Percentiles rank a stretch among this genome's conserved stretches.
Conservation (phyloP, 2,797 vertebrate species). For the Leucoraja ocellata region DNA sequence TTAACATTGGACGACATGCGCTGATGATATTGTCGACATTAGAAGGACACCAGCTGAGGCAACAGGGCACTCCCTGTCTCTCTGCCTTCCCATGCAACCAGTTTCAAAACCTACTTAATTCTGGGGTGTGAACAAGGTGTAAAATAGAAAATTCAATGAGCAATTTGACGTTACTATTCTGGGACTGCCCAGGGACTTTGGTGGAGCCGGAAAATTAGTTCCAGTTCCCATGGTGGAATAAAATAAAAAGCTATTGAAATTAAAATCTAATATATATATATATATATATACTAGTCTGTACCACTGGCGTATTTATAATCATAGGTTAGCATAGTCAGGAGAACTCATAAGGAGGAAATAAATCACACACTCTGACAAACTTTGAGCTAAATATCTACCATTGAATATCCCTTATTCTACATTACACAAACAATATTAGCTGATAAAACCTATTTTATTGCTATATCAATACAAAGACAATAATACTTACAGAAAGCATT, state of each 20-base stretch:
- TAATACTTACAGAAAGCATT: neutral
- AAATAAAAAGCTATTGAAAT: neutral
- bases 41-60: neutral
- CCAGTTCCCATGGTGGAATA: neutral
- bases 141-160: conserved; percentile 26
- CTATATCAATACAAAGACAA: neutral
- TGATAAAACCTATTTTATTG: neutral
- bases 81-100: neutral
- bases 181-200: neutral
- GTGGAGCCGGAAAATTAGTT: conserved; percentile 1
- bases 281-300: neutral
- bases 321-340: neutral
- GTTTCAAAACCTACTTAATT: neutral
- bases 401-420: neutral
- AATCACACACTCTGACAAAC: neutral
- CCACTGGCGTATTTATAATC: neutral
- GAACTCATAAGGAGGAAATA: neutral
- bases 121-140: neutral
- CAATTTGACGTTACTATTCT: neutral
- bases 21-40: neutral
- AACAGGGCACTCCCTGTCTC: neutral
- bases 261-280: conserved; percentile 3
- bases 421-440: neutral
- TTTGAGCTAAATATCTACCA: neutral
- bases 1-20: neutral